Evolutionary conservation across 2,888 invertebrate species (phyloP).

Genomic region (Tortricodes alternella): DNA sequence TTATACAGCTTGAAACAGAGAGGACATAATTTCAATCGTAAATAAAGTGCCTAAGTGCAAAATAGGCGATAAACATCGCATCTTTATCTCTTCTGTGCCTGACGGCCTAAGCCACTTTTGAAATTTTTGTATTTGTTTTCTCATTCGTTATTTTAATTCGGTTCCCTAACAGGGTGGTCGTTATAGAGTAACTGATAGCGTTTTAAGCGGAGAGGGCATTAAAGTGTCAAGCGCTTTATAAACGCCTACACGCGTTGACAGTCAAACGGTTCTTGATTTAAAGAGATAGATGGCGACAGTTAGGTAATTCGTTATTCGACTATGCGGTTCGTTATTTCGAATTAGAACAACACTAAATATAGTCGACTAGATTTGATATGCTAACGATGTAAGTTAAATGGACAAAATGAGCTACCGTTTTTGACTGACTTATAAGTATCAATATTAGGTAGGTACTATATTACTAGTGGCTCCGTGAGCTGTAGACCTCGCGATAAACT

Average conservation of each 20-base stretch:
- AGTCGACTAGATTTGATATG: too few relatives aligned
- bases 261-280: conserved; percentile 13
- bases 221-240: conserved; percentile 17
- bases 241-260: conserved; percentile 1
- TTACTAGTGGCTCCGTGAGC: too few relatives aligned
- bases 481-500: too few relatives aligned
- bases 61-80: too few relatives aligned
- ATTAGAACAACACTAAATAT: background rate
- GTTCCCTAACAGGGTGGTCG: background rate
- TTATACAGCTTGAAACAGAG: background rate
- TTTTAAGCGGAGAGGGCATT: background rate
- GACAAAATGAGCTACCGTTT: too few relatives aligned
- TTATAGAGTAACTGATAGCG: background rate
- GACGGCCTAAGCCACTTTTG: too few relatives aligned
- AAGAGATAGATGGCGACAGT: background rate
- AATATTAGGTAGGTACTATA: too few relatives aligned
- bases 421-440: too few relatives aligned
- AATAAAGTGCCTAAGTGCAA: background rate
- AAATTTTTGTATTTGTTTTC: too few relatives aligned
- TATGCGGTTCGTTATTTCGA: background rate
- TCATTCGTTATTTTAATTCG: background rate
- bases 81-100: too few relatives aligned
- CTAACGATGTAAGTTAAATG: too few relatives aligned
- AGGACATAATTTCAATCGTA: background rate
- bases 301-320: background rate